A percentile compares a stretch with the other conserved stretches of the same genome.
phyloP scores from a whole-genome alignment of 2,797 vertebrate genomes.

The Sebastes trivittatus region DNA sequence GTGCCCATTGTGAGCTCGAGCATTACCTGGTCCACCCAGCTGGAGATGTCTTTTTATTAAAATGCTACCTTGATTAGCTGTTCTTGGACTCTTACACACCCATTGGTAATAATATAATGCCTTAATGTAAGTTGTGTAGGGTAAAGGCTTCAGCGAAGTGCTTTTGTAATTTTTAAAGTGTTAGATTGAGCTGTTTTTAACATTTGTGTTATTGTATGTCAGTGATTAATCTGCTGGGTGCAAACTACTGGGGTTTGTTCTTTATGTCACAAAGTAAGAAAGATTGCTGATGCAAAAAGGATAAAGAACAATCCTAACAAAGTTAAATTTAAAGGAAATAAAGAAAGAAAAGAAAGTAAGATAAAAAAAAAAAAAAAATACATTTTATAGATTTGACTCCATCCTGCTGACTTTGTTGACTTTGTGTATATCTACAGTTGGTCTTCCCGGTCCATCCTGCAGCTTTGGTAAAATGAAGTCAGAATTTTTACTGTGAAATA shows the following conservation, averaged over 20 bases:
- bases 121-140: background rate
- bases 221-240: background rate
- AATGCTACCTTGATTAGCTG: slow-evolving; percentile 59
- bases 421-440: background rate
- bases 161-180: background rate
- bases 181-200: background rate
- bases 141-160: background rate
- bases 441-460: background rate
- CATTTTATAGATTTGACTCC: background rate
- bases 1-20: slow-evolving; percentile 19
- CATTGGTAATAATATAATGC: background rate
- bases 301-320: too few relatives aligned
- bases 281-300: background rate
- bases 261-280: slow-evolving; percentile 1
- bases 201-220: too few relatives aligned
- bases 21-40: slow-evolving; percentile 50
- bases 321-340: too few relatives aligned
- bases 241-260: background rate
- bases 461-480: background rate
- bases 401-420: background rate
- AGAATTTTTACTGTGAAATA: background rate
- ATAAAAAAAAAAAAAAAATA: too few relatives aligned
- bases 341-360: too few relatives aligned
- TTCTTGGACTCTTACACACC: background rate
- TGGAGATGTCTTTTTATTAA: slow-evolving; percentile 36